Conservation (phyloP, 2,113 vertebrate genomes). For the Empidonax traillii region DNA sequence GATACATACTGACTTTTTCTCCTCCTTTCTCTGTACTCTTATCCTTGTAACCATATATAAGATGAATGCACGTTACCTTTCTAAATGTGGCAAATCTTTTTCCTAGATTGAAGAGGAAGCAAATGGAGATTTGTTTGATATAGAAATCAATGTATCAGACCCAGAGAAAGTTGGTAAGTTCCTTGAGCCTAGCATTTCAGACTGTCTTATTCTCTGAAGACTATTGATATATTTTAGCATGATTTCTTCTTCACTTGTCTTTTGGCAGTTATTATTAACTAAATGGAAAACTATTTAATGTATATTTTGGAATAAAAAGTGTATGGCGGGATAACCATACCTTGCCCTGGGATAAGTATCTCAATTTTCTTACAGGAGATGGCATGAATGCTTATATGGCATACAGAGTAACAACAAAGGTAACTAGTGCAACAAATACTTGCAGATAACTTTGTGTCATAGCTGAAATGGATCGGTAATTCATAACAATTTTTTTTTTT, state of each 20-base stretch:
- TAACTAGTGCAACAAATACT: constrained; percentile 39
- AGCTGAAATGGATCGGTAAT: background rate
- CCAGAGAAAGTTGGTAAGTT: constrained; percentile 97
- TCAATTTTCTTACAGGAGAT: constrained; percentile 81
- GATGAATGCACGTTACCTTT: background rate
- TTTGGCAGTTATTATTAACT: background rate
- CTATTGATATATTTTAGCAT: background rate
- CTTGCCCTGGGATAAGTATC: background rate
- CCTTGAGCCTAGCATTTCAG: background rate
- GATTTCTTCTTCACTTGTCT: background rate
- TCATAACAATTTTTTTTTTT: background rate
- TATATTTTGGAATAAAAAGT: background rate
- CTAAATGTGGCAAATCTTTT: background rate
- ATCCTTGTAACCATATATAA: background rate
- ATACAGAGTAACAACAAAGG: constrained; percentile 95
- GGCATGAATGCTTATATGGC: constrained; percentile 99
- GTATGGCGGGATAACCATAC: background rate
- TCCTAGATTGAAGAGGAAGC: constrained; percentile 90
- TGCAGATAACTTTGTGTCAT: background rate
- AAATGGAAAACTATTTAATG: background rate
- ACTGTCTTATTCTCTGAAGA: background rate
- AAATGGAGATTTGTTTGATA: constrained; percentile 86
- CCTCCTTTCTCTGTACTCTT: background rate
- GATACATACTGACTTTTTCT: background rate
- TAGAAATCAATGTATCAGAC: constrained; percentile 95